These are phyloP conservation scores for Agrypnus murinus DNA, from an alignment of 2,888 invertebrate genomes.

Conservation along the genomic window DNA sequence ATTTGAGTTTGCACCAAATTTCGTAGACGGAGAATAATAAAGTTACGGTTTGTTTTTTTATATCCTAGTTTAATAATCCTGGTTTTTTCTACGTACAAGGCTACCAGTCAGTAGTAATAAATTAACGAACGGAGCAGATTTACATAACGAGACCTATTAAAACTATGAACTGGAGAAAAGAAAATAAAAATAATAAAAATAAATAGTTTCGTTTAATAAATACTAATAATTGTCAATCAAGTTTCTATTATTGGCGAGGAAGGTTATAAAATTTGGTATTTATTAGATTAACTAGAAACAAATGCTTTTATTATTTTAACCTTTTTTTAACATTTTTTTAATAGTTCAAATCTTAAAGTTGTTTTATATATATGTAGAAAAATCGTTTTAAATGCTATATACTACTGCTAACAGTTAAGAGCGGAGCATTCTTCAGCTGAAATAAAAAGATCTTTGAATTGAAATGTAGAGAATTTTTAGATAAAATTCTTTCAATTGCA, in stretches of 20 bases:
- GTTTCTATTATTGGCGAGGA: conserved; percentile 24
- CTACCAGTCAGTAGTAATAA: conserved; percentile 6
- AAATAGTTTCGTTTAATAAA: conserved; percentile 26
- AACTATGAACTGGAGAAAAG: background rate
- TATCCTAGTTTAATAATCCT: conserved; percentile 7
- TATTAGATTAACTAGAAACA: background rate
- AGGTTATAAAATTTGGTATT: conserved; percentile 31
- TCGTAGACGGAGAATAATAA: too few relatives aligned
- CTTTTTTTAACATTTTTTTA: too few relatives aligned
- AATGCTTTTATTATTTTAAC: background rate
- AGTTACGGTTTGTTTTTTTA: too few relatives aligned
- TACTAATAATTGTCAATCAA: conserved; percentile 40
- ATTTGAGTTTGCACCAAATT: background rate
- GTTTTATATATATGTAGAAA: too few relatives aligned
- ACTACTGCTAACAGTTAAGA: background rate
- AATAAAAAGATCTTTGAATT: background rate
- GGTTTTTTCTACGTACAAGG: conserved; percentile 15
- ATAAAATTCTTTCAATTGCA: conserved; percentile 2
- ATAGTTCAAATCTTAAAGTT: too few relatives aligned
- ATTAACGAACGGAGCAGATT: conserved; percentile 27
- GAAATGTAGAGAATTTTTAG: conserved; percentile 4
- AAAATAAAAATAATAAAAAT: conserved; percentile 17
- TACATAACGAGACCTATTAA: conserved; percentile 34
- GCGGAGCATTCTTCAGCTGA: too few relatives aligned
- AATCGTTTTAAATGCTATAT: background rate